Base-by-base conservation (phyloP, 2,888 invertebrate genomes). In the Caradrina clavipalpis region DNA sequence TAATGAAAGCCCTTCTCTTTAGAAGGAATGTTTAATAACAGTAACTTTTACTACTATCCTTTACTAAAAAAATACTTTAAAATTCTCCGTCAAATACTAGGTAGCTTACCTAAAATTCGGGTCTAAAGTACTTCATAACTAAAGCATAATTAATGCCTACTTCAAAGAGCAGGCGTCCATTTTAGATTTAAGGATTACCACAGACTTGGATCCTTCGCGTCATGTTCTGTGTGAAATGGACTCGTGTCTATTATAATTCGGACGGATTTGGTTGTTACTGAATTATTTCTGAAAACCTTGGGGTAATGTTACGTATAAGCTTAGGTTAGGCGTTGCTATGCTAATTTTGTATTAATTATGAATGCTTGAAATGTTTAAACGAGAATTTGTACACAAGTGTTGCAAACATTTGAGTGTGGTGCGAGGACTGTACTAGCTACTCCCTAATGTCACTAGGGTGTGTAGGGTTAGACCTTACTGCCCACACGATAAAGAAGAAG, bases 141-240 rank as follows among this genome's bases (percentile, higher is more conserved):
- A 53, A 76, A 60, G 1, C 59, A 21, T 42, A n/a, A 55, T 63
- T 17, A 51, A 65, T 26, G 15, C 19, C 1, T 53, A 31, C 31
- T 31, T 53, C 50, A 78, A 51, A 73, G 55, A 61, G 49, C 50
- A 10, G 21, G 10, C 21, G 6, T 35, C 22, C 58, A 73, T 73
- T 67, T 73, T 61, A 35, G 8, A 64, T 64, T 63, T 50, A 22
- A 35, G 53, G 39, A 66, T 81, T 64, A 78, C 26, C 11, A 1
- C 19, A 26, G 26, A 26, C 61, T 56, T 51, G 45, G 17, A 31
- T 49, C 26, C 35, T 4, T 26, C 31, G 45, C 26, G 39, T 47
- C 42, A 19, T 35, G 53, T 56, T 21, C 22, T 51, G 31, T 35
- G 58, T 67, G 39, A 49, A 56, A 47, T n/a, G 31, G 50, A 45